Conservation (phyloP, 2,888 invertebrate species). For the Serripes groenlandicus region DNA sequence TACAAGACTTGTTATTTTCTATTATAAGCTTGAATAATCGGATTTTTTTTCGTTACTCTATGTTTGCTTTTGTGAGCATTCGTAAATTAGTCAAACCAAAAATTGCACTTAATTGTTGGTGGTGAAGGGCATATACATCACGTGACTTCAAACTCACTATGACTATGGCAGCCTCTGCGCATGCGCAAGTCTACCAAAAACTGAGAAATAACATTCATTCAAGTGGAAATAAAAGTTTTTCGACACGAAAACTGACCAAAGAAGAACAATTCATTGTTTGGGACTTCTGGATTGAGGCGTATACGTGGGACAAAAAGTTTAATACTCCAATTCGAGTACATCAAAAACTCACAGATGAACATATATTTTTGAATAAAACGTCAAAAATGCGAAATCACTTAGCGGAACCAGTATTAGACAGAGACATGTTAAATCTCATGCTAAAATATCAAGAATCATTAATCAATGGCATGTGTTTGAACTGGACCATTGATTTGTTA, state of each 20-base stretch:
- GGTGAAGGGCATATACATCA: no score
- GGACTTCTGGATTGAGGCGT: slow-evolving; percentile 43
- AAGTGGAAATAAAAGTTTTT: slow-evolving; percentile 22
- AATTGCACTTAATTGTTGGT: no score
- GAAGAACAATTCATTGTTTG: slow-evolving; percentile 31
- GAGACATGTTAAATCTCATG: slow-evolving; percentile 39
- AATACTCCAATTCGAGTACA: slow-evolving; percentile 40
- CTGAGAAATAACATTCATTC: slow-evolving; percentile 43
- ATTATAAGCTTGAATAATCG: no score
- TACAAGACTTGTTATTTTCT: no score
- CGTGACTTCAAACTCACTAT: no score
- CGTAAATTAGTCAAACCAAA: no score
- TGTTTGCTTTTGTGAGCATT: no score
- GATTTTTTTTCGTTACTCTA: no score
- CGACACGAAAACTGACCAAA: slow-evolving; percentile 26
- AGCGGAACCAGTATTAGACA: slow-evolving; percentile 39
- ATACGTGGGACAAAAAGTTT: slow-evolving; percentile 33
- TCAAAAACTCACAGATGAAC: slow-evolving; percentile 52
- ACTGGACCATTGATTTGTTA: slow-evolving; percentile 34
- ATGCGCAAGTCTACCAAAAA: no score
- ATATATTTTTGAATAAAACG: slow-evolving; percentile 34
- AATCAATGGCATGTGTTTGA: slow-evolving; percentile 33
- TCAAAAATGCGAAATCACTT: slow-evolving; percentile 48
- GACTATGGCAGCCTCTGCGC: no score
- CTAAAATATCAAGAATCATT: slow-evolving; percentile 31